These are phyloP conservation scores for Ginglymostoma cirratum DNA, from an alignment of 2,113 vertebrate species.

Conservation along the genomic window DNA sequence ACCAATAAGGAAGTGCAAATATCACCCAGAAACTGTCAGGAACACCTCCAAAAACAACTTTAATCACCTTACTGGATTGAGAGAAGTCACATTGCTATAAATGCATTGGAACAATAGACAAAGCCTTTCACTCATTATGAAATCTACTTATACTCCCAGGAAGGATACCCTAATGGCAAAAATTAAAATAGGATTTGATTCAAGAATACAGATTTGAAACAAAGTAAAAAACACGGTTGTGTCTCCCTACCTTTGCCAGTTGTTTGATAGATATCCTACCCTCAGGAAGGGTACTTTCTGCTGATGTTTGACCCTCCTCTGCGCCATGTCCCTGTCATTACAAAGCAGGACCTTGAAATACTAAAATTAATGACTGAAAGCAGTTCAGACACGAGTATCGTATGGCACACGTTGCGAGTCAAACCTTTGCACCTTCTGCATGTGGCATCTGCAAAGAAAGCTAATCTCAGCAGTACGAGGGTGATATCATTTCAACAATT, in stretches of 20 bases:
- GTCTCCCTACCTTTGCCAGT: constrained; percentile 68
- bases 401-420: neutral
- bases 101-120: neutral
- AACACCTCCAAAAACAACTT: neutral
- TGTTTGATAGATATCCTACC: constrained; percentile 57
- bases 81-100: neutral
- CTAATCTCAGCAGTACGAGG: neutral
- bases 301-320: constrained; percentile 38
- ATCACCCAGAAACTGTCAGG: neutral
- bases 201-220: neutral
- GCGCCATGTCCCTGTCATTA: neutral
- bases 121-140: neutral
- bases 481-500: neutral
- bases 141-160: neutral
- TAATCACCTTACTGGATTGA: neutral
- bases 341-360: neutral
- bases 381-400: neutral
- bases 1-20: neutral
- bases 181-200: neutral
- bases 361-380: neutral
- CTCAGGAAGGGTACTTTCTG: constrained; percentile 39
- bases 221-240: neutral
- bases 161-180: neutral
- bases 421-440: neutral
- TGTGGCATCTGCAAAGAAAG: neutral